Evolutionary conservation across 2,888 invertebrate species (phyloP).

Genomic region (Laothoe populi): DNA sequence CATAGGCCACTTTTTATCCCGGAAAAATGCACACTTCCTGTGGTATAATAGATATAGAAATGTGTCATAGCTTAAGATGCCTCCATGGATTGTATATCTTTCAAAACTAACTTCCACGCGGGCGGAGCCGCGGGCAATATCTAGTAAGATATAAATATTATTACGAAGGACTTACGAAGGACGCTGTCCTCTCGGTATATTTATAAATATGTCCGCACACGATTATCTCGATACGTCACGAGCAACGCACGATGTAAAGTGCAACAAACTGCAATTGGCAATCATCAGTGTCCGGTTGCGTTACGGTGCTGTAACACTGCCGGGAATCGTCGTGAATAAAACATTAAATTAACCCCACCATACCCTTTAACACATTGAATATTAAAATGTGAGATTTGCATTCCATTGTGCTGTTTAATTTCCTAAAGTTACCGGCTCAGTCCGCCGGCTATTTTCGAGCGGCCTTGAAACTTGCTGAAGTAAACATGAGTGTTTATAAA

Average conservation of each 20-base stretch:
- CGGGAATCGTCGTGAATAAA: no score
- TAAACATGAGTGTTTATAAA: conserved; percentile 44
- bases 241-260: conserved; percentile 23
- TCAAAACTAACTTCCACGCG: no score
- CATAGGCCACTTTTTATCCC: no score
- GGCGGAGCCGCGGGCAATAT: no score
- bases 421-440: neutral
- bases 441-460: conserved; percentile 7
- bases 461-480: neutral
- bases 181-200: no score
- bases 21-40: no score
- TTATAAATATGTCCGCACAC: neutral
- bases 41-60: no score
- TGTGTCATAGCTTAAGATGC: no score
- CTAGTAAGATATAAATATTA: no score
- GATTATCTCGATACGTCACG: conserved; percentile 4
- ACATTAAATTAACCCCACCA: neutral
- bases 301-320: neutral
- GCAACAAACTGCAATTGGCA: conserved; percentile 12
- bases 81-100: no score
- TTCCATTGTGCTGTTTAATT: neutral
- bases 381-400: conserved; percentile 3
- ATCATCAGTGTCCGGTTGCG: neutral
- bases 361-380: neutral
- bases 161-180: no score